These are phyloP conservation scores for Terrapene triunguis DNA, from an alignment of 2,113 vertebrate species.

Conservation along the genomic window DNA sequence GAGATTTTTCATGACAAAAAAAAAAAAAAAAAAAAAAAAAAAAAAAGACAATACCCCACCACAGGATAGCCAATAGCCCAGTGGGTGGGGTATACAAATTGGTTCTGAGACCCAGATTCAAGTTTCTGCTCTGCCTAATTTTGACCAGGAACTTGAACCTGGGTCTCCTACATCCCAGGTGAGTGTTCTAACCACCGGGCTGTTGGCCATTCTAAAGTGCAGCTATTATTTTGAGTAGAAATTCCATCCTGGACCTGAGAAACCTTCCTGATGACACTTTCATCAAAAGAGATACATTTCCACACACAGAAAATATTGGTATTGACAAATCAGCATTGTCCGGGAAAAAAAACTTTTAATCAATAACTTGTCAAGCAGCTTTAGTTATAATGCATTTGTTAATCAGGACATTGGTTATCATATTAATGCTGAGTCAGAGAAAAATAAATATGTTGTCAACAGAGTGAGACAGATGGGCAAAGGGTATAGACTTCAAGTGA, in stretches of 20 bases:
- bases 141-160: not conserved
- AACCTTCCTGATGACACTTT: too few relatives aligned
- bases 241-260: not conserved
- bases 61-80: not conserved
- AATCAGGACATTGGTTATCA: not conserved
- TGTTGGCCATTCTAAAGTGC: not conserved
- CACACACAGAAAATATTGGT: too few relatives aligned
- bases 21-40: too few relatives aligned
- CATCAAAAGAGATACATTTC: too few relatives aligned
- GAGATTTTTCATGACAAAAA: not conserved
- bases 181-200: not conserved
- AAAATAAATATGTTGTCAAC: conserved; percentile 22
- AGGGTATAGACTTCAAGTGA: not conserved
- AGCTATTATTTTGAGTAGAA: not conserved
- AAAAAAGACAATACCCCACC: too few relatives aligned
- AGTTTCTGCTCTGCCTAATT: not conserved
- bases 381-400: not conserved
- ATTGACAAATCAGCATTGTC: not conserved
- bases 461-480: not conserved
- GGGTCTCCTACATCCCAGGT: not conserved
- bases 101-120: not conserved
- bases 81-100: not conserved
- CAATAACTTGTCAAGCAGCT: not conserved
- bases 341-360: not conserved
- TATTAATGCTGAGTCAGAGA: not conserved